Percentiles rank a stretch among this genome's conserved stretches.
These are phyloP conservation scores for Eurypyga helias DNA, from an alignment of 2,113 vertebrate species.

Conservation along the genomic window DNA sequence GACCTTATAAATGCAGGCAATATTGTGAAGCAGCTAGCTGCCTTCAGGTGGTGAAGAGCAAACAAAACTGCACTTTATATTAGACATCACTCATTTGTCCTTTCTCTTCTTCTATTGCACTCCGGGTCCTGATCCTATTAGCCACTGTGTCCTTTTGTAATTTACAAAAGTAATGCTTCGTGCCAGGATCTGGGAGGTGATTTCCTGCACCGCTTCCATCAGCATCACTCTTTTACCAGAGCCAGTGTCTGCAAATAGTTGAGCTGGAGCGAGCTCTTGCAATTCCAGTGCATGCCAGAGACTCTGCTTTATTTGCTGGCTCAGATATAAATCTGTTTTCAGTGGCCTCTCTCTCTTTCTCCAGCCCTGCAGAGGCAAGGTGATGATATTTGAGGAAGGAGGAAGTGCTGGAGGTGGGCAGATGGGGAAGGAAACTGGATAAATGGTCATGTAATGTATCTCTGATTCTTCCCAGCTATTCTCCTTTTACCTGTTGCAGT, in stretches of 20 bases:
- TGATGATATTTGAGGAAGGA: neutral
- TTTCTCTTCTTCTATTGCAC: neutral
- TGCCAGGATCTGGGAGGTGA: neutral
- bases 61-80: slow-evolving; percentile 49
- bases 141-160: slow-evolving; percentile 46
- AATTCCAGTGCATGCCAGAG: neutral
- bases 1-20: slow-evolving; percentile 59
- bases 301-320: neutral
- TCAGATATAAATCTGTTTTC: neutral
- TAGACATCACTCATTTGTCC: slow-evolving; percentile 39
- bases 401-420: neutral
- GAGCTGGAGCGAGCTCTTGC: neutral
- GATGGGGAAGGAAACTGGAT: neutral
- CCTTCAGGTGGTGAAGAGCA: slow-evolving; percentile 54
- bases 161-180: slow-evolving; percentile 24
- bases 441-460: neutral
- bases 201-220: neutral
- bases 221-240: neutral
- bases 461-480: neutral
- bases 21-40: slow-evolving; percentile 31
- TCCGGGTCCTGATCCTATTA: slow-evolving; percentile 54
- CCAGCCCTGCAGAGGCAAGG: neutral
- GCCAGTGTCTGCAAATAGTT: neutral
- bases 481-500: neutral
- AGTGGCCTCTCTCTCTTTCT: neutral